phyloP scores from a whole-genome alignment of 2,797 vertebrate genomes.

The Tympanoctomys barrerae region DNA sequence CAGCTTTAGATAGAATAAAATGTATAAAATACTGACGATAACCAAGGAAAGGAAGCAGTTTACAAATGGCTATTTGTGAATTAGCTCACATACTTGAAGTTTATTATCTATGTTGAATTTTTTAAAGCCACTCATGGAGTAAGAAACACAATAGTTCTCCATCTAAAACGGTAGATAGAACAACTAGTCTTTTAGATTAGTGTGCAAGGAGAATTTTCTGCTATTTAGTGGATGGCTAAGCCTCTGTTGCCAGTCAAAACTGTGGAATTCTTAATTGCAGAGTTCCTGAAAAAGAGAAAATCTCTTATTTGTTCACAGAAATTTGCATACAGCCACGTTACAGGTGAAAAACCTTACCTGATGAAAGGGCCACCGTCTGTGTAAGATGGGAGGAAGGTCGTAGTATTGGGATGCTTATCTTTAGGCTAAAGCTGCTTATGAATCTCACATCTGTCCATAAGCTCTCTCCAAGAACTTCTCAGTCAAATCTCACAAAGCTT shows the following conservation, averaged over 20 bases:
- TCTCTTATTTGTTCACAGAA: not conserved
- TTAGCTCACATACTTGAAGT: not conserved
- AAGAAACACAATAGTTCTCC: not conserved
- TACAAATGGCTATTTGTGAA: constrained; percentile 10
- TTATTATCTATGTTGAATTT: not conserved
- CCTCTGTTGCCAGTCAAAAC: not conserved
- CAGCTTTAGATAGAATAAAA: not conserved
- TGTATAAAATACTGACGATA: not conserved
- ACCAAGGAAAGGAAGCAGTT: not conserved
- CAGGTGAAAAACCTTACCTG: not conserved
- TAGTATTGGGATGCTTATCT: not conserved
- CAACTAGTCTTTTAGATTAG: not conserved
- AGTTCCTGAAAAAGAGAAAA: not conserved
- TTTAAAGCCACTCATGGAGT: not conserved
- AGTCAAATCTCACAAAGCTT: not conserved
- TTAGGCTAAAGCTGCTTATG: not conserved
- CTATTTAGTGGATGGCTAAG: not conserved
- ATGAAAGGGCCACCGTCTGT: not conserved
- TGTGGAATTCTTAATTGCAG: not conserved
- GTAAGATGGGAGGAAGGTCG: not conserved
- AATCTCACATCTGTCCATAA: not conserved
- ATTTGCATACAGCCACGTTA: not conserved
- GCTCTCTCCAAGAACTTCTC: not conserved
- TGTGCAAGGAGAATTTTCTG: not conserved
- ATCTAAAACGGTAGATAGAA: not conserved